Evolutionary conservation across 2,888 invertebrate genomes (phyloP).

Genomic region (Drosophila falleni): DNA sequence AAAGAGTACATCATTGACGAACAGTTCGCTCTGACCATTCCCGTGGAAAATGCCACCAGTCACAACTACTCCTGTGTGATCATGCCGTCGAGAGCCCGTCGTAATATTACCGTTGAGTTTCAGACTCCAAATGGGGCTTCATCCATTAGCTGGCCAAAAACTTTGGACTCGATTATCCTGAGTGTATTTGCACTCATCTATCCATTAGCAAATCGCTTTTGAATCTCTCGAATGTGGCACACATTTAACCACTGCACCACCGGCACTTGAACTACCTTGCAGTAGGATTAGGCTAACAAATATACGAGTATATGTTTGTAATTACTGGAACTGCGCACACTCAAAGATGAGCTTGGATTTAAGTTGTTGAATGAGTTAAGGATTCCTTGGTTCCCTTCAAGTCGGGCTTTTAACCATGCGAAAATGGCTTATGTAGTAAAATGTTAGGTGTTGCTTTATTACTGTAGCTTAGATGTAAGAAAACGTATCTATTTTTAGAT

Average conservation of each 20-base stretch:
- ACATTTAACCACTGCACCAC: slow-evolving; percentile 57
- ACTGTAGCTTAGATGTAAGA: slow-evolving; percentile 56
- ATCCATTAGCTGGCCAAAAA: slow-evolving; percentile 22
- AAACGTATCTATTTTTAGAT: slow-evolving; percentile 19
- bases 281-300: slow-evolving; percentile 35
- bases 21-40: slow-evolving; percentile 44
- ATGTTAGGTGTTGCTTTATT: slow-evolving; percentile 75
- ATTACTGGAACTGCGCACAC: slow-evolving; percentile 50
- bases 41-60: slow-evolving; percentile 52
- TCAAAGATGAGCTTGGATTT: slow-evolving; percentile 59
- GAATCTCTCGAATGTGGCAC: slow-evolving; percentile 38
- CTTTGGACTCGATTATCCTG: slow-evolving; percentile 15
- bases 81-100: slow-evolving; percentile 38
- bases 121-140: slow-evolving; percentile 33
- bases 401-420: background rate
- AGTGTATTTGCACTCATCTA: slow-evolving; percentile 27
- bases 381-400: slow-evolving; percentile 26
- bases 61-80: slow-evolving; percentile 50
- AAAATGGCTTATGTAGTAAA: slow-evolving; percentile 26
- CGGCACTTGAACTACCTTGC: slow-evolving; percentile 58
- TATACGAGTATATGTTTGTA: slow-evolving; percentile 20
- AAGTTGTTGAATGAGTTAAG: slow-evolving; percentile 21
- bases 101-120: slow-evolving; percentile 40
- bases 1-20: slow-evolving; percentile 45
- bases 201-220: slow-evolving; percentile 32